These are phyloP conservation scores for Ophion ventricosus DNA, from an alignment of 2,888 invertebrate species.

Conservation along the genomic window DNA sequence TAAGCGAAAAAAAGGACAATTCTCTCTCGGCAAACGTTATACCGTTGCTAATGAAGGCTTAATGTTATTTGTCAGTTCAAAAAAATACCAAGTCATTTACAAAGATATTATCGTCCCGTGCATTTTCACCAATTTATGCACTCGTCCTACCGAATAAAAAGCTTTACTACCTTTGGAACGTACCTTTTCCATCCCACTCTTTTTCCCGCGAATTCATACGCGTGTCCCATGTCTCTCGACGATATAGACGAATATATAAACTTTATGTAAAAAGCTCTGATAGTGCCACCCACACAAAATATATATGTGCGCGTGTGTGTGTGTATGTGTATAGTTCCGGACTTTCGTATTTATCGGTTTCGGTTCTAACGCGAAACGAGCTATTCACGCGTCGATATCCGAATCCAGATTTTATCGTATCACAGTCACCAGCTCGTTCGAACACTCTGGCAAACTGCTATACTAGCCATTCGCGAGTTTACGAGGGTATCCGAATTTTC, in stretches of 20 bases:
- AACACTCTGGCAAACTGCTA: constrained; percentile 41
- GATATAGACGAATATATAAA: constrained; percentile 1
- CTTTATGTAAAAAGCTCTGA: constrained; percentile 24
- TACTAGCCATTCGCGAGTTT: constrained; percentile 59
- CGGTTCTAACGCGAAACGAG: constrained; percentile 8
- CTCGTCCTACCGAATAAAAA: constrained; percentile 43
- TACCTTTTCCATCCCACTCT: neutral
- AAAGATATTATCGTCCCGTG: neutral
- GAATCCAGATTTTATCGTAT: constrained; percentile 58
- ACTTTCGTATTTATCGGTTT: constrained; percentile 48
- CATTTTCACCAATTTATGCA: neutral
- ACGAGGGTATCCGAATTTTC: constrained; percentile 64
- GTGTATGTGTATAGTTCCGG: neutral
- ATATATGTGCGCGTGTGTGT: too few species aligned
- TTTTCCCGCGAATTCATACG: neutral
- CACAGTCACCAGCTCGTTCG: constrained; percentile 30
- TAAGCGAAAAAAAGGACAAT: neutral
- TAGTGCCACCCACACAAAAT: too few species aligned
- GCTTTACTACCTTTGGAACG: constrained; percentile 47
- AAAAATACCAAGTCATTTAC: neutral
- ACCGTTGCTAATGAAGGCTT: neutral
- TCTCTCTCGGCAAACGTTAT: neutral
- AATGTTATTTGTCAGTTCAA: neutral
- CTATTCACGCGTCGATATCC: constrained; percentile 47
- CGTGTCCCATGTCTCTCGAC: neutral